Evolutionary conservation across 2,888 invertebrate species (phyloP), one percentile per base, ranked within the genome.

Genomic region (Pachycephus smyrnensis): DNA sequence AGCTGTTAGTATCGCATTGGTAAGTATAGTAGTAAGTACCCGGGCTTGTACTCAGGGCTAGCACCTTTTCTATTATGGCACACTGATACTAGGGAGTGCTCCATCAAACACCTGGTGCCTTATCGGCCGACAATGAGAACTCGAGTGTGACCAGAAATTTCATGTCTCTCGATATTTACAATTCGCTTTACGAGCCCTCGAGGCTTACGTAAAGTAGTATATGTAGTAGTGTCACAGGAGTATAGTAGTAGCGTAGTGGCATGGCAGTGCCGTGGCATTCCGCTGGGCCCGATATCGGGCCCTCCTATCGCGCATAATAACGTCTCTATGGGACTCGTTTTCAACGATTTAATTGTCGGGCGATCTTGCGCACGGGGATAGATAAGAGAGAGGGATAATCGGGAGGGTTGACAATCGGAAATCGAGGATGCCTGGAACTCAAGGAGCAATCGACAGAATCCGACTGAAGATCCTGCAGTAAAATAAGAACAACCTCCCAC

Each of bases 51-150:
- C 55, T 23, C 23, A 9, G 55, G 9, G 15, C 23, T 23, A 23
- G 9, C 23, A 23, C 55, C 55, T 55, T 55, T 55, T 55, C 55
- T 23, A 23, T 55, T 55, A 23, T 55, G 23, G 55, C 23, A 23
- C 55, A 55, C 55, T 6, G 55, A 55, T 55, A 55, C 55, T 2
- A 23, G 55, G 23, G 23, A 23, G 23, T 55, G 55, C 55, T 55
- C 12, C 71, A 79, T 81, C 77, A 80, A 78, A 80, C 83, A 85
- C 81, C 79, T 80, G 84, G 81, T 82, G 80, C 68, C 78, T 68
- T 85, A 84, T 80, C 83, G 81, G 69, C 79, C 79, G 82, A 84
- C 85, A 84, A 85, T 82, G 82, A 82, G 81, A 71, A 71, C 32
- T 71, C 71, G 31, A 71, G 71, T 71, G 71, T 71, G 33, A 71